Percentiles rank a stretch among this genome's conserved stretches.
These are phyloP conservation scores for Rhagonycha fulva DNA, from an alignment of 2,888 invertebrate genomes.

Conservation along the genomic window DNA sequence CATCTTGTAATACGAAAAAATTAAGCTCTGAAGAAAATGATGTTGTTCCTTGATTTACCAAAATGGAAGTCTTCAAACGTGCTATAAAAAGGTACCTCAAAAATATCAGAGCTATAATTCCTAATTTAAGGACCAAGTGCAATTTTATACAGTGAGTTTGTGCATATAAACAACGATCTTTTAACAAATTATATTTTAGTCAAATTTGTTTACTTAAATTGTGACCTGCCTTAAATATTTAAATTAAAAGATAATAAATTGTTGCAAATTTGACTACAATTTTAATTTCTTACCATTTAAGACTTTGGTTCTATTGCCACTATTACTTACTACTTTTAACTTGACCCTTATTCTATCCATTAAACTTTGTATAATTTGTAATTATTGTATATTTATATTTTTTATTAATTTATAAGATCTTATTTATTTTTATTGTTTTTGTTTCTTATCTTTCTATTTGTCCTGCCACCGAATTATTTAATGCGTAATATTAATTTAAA, in stretches of 20 bases:
- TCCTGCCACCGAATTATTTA: background rate
- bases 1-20: background rate
- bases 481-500: background rate
- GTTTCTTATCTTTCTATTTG: background rate
- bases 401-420: conserved; percentile 1
- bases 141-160: conserved; percentile 48
- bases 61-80: conserved; percentile 41
- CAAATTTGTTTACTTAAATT: background rate
- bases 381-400: conserved; percentile 6
- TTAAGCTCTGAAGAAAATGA: background rate
- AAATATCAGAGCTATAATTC: conserved; percentile 41
- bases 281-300: conserved; percentile 1
- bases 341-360: background rate
- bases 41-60: conserved; percentile 6
- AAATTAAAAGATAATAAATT: background rate
- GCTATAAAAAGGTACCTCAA: conserved; percentile 57
- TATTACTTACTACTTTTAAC: background rate
- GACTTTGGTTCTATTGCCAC: conserved; percentile 7
- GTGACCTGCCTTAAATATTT: background rate
- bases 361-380: conserved; percentile 17
- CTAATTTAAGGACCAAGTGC: conserved; percentile 52
- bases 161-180: conserved; percentile 43
- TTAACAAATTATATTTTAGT: conserved; percentile 8
- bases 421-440: conserved; percentile 1
- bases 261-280: background rate